Percentiles rank a stretch among this genome's conserved stretches.
phyloP scores from a whole-genome alignment of 1,140 invertebrate genomes.

The Eciton burchellii region DNA sequence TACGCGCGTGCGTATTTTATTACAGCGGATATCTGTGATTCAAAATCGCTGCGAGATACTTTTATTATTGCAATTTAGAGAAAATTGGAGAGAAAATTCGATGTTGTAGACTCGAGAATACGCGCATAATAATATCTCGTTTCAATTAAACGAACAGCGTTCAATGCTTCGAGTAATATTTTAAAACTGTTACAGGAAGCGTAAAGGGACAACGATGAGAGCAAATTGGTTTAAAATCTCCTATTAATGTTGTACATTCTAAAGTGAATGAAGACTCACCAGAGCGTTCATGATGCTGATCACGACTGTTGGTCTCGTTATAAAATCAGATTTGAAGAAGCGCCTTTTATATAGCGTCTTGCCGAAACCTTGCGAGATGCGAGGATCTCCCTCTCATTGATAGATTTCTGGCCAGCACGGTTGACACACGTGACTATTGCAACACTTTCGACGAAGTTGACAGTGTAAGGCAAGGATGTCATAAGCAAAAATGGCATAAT shows the following conservation, averaged over 20 bases:
- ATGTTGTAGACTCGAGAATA: too few relatives aligned
- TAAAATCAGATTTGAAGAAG: constrained; percentile 61
- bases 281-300: constrained; percentile 69
- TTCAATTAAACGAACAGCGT: too few relatives aligned
- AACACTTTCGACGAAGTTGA: constrained; percentile 58
- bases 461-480: not conserved
- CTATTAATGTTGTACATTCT: not conserved
- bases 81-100: too few relatives aligned
- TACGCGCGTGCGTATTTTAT: too few relatives aligned
- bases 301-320: constrained; percentile 58
- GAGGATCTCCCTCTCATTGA: constrained; percentile 70
- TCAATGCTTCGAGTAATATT: not conserved
- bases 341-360: constrained; percentile 70
- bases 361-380: constrained; percentile 62
- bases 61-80: too few relatives aligned
- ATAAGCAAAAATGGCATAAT: constrained; percentile 19
- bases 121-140: too few relatives aligned
- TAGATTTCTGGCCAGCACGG: constrained; percentile 55
- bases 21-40: too few relatives aligned
- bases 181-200: not conserved
- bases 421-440: constrained; percentile 58
- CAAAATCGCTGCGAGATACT: too few relatives aligned
- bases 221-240: not conserved
- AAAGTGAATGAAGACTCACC: constrained; percentile 58
- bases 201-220: not conserved